These are phyloP conservation scores for Sebastes schlegelii DNA, from an alignment of 2,113 vertebrate species.

Conservation along the genomic window DNA sequence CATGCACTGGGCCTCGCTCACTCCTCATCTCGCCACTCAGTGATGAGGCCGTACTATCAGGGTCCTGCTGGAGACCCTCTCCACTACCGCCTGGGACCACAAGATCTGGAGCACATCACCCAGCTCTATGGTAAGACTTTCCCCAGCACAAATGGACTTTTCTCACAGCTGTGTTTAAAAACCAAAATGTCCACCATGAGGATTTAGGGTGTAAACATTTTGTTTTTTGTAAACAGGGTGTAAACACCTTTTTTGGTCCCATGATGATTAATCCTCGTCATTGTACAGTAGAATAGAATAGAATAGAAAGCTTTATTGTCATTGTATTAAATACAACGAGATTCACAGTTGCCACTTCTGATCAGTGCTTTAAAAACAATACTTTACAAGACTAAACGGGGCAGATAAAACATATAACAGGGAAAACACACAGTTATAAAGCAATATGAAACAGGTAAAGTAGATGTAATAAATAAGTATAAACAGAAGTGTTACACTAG, in stretches of 20 bases:
- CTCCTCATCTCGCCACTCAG: conserved; percentile 80
- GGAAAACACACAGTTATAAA: too few species aligned
- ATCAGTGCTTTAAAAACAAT: too few species aligned
- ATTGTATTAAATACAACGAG: too few species aligned
- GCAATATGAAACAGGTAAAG: too few species aligned
- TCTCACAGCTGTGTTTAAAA: not conserved
- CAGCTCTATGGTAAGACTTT: conserved; percentile 76
- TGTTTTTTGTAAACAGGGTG: too few species aligned
- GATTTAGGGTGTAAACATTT: not conserved
- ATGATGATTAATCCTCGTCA: not conserved
- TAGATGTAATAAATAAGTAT: too few species aligned
- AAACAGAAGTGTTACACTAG: too few species aligned
- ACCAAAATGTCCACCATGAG: not conserved
- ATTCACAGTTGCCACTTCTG: too few species aligned
- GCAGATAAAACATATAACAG: too few species aligned
- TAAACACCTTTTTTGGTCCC: not conserved
- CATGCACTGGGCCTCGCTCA: conserved; percentile 84
- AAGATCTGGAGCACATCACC: conserved; percentile 73
- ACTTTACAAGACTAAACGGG: too few species aligned
- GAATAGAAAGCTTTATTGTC: too few species aligned
- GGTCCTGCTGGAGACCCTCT: conserved; percentile 84
- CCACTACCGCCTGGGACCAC: conserved; percentile 67
- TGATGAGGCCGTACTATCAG: conserved; percentile 86
- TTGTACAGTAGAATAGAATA: not conserved
- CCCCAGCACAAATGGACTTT: not conserved